A percentile compares a stretch with the other conserved stretches of the same genome.
These are phyloP conservation scores for Rhinoraja longicauda DNA, from an alignment of 2,797 vertebrate genomes.

Conservation along the genomic window DNA sequence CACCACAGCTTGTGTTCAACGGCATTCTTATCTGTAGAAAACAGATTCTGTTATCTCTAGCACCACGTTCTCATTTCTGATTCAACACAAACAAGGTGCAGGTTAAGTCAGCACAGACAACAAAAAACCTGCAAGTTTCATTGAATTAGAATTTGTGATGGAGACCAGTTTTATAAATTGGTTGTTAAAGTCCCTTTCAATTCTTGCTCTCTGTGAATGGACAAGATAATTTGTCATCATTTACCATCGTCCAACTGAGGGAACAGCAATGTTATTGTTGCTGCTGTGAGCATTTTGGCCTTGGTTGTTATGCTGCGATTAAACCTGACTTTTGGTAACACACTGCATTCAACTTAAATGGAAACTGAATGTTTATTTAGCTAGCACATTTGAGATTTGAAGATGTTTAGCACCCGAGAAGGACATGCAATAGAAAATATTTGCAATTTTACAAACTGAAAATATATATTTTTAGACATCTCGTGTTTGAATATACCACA, in stretches of 20 bases:
- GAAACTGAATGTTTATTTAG: not conserved
- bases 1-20: not conserved
- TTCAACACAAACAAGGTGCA: not conserved
- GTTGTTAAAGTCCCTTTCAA: conserved; percentile 17
- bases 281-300: not conserved
- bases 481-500: not conserved
- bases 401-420: not conserved
- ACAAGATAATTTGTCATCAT: not conserved
- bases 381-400: not conserved
- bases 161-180: not conserved
- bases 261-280: not conserved
- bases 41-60: conserved; percentile 31
- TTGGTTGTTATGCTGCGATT: not conserved
- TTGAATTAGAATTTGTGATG: conserved; percentile 12
- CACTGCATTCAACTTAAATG: conserved; percentile 15
- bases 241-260: not conserved
- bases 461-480: not conserved
- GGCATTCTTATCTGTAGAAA: conserved; percentile 12
- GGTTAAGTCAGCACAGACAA: not conserved
- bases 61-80: not conserved
- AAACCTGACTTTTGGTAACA: conserved; percentile 31
- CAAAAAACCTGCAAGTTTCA: conserved; percentile 3
- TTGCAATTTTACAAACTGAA: not conserved
- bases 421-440: not conserved
- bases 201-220: not conserved